Evolutionary conservation across 2,888 invertebrate species (phyloP).

Genomic region (Pandemis corylana): DNA sequence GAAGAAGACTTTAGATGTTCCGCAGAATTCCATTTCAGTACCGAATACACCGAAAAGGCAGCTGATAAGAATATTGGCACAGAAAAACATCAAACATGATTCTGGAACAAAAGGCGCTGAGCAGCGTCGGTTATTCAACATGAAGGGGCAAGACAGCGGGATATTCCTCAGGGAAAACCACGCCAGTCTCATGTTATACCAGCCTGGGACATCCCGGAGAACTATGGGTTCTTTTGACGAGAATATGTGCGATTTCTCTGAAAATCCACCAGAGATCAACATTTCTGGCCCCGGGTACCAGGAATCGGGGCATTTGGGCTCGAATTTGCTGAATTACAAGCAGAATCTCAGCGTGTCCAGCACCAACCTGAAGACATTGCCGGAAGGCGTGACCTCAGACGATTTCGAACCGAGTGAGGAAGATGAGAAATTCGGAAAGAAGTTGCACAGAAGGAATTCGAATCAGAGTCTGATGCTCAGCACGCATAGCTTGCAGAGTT

Average conservation of each 20-base stretch:
- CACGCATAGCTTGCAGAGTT: slow-evolving; percentile 82
- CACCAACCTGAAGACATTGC: slow-evolving; percentile 89
- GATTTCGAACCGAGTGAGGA: slow-evolving; percentile 83
- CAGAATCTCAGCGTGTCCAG: slow-evolving; percentile 88
- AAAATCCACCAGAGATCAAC: slow-evolving; percentile 72
- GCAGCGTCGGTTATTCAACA: slow-evolving; percentile 67
- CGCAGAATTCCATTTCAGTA: slow-evolving; percentile 86
- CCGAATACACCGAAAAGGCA: slow-evolving; percentile 88
- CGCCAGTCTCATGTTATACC: slow-evolving; percentile 80
- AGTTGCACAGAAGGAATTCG: slow-evolving; percentile 85
- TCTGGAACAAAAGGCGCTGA: slow-evolving; percentile 69
- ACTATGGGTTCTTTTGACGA: slow-evolving; percentile 82
- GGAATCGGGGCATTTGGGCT: slow-evolving; percentile 73
- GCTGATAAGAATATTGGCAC: slow-evolving; percentile 75
- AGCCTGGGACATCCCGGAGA: slow-evolving; percentile 73
- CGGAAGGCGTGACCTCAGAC: slow-evolving; percentile 89
- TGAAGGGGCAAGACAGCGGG: slow-evolving; percentile 81
- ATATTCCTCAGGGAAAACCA: slow-evolving; percentile 80
- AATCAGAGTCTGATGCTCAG: slow-evolving; percentile 86
- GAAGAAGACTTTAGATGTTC: slow-evolving; percentile 79
- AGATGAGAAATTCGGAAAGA: slow-evolving; percentile 76
- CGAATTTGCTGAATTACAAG: slow-evolving; percentile 86
- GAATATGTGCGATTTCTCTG: slow-evolving; percentile 70
- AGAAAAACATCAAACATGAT: slow-evolving; percentile 73
- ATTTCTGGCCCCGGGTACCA: slow-evolving; percentile 61